Percentiles rank a stretch among this genome's conserved stretches.
These are phyloP conservation scores for Aphyosemion australe DNA, from an alignment of 2,113 vertebrate species.

Conservation along the genomic window DNA sequence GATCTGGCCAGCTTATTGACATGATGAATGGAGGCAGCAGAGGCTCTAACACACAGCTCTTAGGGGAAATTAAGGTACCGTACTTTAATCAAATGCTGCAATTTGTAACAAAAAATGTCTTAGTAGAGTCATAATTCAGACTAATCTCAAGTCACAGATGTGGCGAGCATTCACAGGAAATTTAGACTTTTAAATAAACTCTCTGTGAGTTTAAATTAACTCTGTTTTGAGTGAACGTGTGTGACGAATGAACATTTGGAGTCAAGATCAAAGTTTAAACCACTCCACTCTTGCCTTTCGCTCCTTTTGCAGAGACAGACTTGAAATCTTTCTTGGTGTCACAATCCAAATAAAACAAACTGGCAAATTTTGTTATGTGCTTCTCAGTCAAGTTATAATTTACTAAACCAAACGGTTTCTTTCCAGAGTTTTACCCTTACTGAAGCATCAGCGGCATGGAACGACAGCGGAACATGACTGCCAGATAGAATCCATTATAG, in stretches of 20 bases:
- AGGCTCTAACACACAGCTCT: background rate
- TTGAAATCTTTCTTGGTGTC: no score
- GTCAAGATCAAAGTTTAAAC: background rate
- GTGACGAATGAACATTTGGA: background rate
- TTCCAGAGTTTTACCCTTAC: no score
- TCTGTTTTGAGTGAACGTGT: background rate
- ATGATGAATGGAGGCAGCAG: background rate
- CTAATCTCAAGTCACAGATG: background rate
- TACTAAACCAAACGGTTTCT: background rate
- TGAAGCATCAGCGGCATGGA: no score
- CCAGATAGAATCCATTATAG: no score
- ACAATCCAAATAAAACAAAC: no score
- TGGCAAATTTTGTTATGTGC: background rate
- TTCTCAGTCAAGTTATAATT: background rate
- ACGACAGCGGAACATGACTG: no score
- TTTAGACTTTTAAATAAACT: background rate
- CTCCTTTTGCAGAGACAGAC: background rate
- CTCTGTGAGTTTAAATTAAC: background rate
- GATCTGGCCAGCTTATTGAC: background rate
- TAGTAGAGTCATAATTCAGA: background rate
- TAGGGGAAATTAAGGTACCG: background rate
- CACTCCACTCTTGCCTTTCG: no score
- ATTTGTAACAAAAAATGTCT: background rate
- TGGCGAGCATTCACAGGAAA: background rate
- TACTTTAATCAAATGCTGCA: background rate